These are phyloP conservation scores for Graptemys geographica DNA, from an alignment of 2,797 vertebrate genomes.

Conservation along the genomic window DNA sequence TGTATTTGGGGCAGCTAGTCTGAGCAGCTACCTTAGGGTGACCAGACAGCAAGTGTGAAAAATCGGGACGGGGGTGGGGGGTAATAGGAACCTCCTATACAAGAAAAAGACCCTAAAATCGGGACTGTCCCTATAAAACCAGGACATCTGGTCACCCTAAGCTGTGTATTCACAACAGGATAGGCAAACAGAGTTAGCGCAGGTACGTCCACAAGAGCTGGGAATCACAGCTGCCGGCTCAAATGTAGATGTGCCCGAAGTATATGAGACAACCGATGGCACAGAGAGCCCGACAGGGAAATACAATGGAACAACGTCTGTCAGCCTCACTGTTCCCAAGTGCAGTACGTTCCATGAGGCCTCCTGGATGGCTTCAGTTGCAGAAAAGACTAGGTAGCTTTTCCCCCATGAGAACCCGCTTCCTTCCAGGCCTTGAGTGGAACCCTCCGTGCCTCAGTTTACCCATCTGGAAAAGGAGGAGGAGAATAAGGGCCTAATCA, in stretches of 20 bases:
- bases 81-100: no score
- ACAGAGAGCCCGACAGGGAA: neutral
- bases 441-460: slow-evolving; percentile 46
- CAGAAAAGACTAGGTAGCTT: neutral
- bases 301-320: neutral
- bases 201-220: neutral
- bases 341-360: no score
- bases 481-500: no score
- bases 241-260: neutral
- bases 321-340: neutral
- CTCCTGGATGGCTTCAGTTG: neutral
- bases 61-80: no score
- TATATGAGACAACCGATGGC: no score
- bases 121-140: no score
- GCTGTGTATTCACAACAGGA: no score
- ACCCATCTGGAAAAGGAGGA: accelerated
- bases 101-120: no score
- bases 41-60: no score
- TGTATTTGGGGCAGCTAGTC: neutral
- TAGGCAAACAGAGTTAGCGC: no score
- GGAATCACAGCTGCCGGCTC: neutral
- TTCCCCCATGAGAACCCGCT: neutral
- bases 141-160: no score
- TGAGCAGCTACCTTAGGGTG: neutral
- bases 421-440: neutral